Evolutionary conservation across 2,113 vertebrate species (phyloP), one percentile per base, ranked within the genome.

Genomic region (Lophochroa leadbeateri): DNA sequence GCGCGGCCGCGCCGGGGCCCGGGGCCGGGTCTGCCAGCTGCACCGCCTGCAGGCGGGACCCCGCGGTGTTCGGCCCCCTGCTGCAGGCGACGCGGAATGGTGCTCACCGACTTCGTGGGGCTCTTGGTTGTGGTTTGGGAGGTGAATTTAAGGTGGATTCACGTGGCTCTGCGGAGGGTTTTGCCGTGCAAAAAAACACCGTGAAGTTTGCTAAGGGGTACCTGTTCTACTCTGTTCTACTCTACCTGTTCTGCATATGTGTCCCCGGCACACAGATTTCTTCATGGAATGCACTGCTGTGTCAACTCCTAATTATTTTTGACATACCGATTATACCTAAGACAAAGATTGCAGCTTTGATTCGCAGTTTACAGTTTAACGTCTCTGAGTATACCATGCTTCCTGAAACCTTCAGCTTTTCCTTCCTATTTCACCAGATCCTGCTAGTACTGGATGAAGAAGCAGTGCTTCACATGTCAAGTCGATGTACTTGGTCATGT

Each of bases 121-220:
- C 20, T 9, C 33, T n/a, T 6, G 33, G 6, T 10, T n/a, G 57
- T 14, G 13, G 6, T 13, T 25, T 19, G 2, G 2, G 5, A 1
- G 21, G 3, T 1, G 21, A 1, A 2, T 0, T 18, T 7, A 5
- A 0, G 1, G 0, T 13, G 3, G 9, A 0, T 21, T 3, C 8
- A 0, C 0, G 15, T 1, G 55, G 10, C 0, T 17, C 33, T 24
- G 65, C 13, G 0, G 29, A 0, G 29, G 17, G 2, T 0, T 20
- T 17, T 6, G 13, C 23, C 9, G 1, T 11, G 39, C 9, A n/a
- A n/a, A 23, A 12, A 49, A 4, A 7, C 6, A 6, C 4, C 35
- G 1, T 4, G 19, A 3, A 33, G 35, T 14, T 11, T 55, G 28
- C n/a, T 3, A 0, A 11, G 20, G n/a, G 17, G 17, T 3, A 8